Evolutionary conservation across 2,113 vertebrate species (phyloP).

Genomic region (Corythornis madagascariensis): DNA sequence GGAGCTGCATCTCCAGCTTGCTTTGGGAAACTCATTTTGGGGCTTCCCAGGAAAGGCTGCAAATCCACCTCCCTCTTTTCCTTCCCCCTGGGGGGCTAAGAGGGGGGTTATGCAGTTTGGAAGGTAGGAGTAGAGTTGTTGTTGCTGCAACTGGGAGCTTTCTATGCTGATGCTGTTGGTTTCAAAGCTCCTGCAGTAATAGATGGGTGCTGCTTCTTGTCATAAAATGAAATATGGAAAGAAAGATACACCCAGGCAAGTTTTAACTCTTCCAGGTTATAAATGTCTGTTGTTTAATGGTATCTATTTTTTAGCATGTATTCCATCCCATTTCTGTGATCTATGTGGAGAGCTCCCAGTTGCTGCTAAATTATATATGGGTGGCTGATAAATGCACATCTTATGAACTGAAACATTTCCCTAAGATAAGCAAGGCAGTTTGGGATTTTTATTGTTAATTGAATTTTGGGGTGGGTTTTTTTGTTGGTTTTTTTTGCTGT

Average conservation of each 20-base stretch:
- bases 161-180: neutral
- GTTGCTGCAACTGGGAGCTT: neutral
- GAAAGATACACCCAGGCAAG: neutral
- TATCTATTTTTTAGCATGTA: neutral
- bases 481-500: too few species aligned
- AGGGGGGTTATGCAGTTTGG: neutral
- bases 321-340: slow-evolving; percentile 25
- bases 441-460: slow-evolving; percentile 74
- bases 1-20: neutral
- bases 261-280: slow-evolving; percentile 55
- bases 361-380: slow-evolving; percentile 42
- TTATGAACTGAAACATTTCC: slow-evolving; percentile 37
- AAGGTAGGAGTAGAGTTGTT: neutral
- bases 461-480: slow-evolving; percentile 29
- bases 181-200: neutral
- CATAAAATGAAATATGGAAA: slow-evolving; percentile 46
- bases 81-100: too few species aligned
- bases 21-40: neutral
- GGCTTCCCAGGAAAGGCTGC: neutral
- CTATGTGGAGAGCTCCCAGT: slow-evolving; percentile 1
- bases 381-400: slow-evolving; percentile 40
- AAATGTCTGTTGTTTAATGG: slow-evolving; percentile 57
- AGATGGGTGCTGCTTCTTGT: neutral
- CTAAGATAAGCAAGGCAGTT: slow-evolving; percentile 62
- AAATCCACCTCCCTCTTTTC: neutral